Evolutionary conservation across 37 sponge, comb jelly and placozoan species (phyloP), one percentile per base, ranked within the genome.

Genomic region (Haliclona indistincta): DNA sequence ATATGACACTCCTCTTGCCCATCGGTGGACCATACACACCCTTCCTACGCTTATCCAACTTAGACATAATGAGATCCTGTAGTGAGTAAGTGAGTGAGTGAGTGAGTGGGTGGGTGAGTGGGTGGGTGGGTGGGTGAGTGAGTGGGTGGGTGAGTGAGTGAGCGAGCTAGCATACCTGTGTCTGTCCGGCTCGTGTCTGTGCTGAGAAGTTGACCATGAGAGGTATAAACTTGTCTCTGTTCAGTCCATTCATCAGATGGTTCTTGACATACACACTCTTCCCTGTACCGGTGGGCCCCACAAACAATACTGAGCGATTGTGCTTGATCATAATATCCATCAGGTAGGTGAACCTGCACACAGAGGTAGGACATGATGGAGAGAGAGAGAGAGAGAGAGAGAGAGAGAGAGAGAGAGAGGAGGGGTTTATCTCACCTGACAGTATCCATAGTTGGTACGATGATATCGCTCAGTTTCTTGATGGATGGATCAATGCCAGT

Each of bases 241-340:
- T 83, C 49, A 98, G 78, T 4, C 82, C 70, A 40, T 93, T 89
- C 86, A 98, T 86, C 20, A 98, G 87, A 52, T 95, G 92, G 84
- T 98, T 91, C 84, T 95, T 98, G 71, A 98, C 88, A 76, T 98
- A 98, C 43, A 89, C 94, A 64, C 81, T 85, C 79, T 98, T 98
- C 1, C 99, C 99, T n/a, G 99, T 98, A 20, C 99, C 99, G 41
- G 99, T 98, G 42, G 93, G 96, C 0, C 99, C 99, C 17, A 98
- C 86, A 79, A 98, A 93, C 40, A 98, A 81, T 19, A 92, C 53
- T 2, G 99, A 70, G 22, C 82, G 38, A 25, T 63, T 71, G 56
- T 92, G 81, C 5, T 67, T 73, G 60, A 95, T 87, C 83, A 92
- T 88, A 45, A 98, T 58, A 58, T 98, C 91, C 93, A 98, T 92